These are phyloP conservation scores for Neelides sp. DNA, from an alignment of 1,140 invertebrate genomes.

Conservation along the genomic window DNA sequence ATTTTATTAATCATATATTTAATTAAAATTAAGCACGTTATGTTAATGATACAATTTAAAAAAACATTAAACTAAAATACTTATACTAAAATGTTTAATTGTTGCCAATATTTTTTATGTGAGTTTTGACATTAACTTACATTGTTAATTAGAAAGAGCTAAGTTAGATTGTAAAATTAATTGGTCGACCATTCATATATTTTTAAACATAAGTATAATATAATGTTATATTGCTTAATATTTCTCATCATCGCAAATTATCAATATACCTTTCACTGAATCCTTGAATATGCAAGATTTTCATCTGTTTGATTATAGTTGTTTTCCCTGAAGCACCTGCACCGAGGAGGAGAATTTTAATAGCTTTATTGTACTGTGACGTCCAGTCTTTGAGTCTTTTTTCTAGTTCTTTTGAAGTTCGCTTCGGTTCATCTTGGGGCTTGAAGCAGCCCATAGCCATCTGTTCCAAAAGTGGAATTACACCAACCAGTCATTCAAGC, in stretches of 20 bases:
- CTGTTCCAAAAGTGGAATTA: constrained; percentile 2
- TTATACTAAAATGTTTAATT: constrained; percentile 35
- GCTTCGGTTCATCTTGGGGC: constrained; percentile 21
- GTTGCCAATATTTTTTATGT: no score
- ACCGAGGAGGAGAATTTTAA: constrained; percentile 49
- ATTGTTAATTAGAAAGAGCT: no score
- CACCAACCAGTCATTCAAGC: no score
- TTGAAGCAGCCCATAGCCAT: constrained; percentile 26
- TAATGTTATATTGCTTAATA: background rate
- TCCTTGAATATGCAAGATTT: constrained; percentile 58
- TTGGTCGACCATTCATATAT: background rate
- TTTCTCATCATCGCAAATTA: background rate
- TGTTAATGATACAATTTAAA: no score
- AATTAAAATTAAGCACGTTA: no score
- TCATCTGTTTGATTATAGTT: constrained; percentile 73
- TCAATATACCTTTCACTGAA: constrained; percentile 44
- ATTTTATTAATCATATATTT: no score
- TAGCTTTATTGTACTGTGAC: constrained; percentile 38
- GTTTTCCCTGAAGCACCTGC: constrained; percentile 59
- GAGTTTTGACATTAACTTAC: no score
- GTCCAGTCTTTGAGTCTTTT: constrained; percentile 36
- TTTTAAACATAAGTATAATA: background rate
- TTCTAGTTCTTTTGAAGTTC: constrained; percentile 34
- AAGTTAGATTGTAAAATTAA: no score
- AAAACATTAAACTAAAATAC: constrained; percentile 30